Evolutionary conservation across 2,888 invertebrate species (phyloP), one percentile per base, ranked within the genome.

Genomic region (Tubulanus polymorphus): DNA sequence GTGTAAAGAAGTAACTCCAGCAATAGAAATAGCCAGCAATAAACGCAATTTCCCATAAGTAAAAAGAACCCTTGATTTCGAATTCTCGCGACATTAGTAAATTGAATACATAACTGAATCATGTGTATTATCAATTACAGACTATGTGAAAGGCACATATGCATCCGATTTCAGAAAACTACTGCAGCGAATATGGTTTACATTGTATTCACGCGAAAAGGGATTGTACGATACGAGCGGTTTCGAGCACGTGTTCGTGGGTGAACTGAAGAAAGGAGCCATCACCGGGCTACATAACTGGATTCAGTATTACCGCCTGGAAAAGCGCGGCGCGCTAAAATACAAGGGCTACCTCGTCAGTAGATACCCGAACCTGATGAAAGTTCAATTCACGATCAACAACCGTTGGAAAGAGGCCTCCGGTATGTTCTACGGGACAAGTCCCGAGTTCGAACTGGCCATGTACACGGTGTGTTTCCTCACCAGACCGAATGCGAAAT

Each of bases 231-330:
- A 93, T 57, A 93, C 93, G 67, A 89, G 89, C 37, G 94, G 92
- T 1, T 94, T 94, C 73, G 94, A 95, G 78, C 94, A 95, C 72
- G 86, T 93, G 25, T 93, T 94, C 77, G 84, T 93, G 2, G 89
- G 91, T 0, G 94, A 95, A 83, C 81, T 89, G 0, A 91, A 89
- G 76, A 87, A 65, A 85, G 37, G 53, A 23, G 85, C 45, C 23
- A 86, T 93, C 26, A 87, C 80, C 74, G 93, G 93, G 8, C 82
- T 94, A 62, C 94, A 95, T 78, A 93, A 91, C 76, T 94, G 94
- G 93, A 82, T 94, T 29, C 90, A 89, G 78, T 91, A 90, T 69
- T 84, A 86, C 54, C 84, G 84, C 56, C 87, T 91, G 79, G 93
- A 94, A 81, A 64, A 68, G 51, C 60, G 60, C 10, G 66, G 64